Conservation (phyloP, 2,113 vertebrate genomes). For the Varanus salvator region DNA sequence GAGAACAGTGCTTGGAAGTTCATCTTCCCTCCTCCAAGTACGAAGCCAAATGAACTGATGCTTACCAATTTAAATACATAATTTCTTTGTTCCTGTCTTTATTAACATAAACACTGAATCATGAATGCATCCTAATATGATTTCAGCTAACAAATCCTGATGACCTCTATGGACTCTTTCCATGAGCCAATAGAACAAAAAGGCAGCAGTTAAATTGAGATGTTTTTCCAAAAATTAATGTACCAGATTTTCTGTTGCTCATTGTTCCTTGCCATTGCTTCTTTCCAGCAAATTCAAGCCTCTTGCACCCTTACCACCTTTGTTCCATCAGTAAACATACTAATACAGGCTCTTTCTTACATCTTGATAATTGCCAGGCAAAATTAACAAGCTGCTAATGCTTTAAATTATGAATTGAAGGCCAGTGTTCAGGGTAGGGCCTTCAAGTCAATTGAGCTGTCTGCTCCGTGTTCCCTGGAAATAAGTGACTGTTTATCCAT, state of each 20-base stretch:
- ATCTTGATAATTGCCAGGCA: conserved; percentile 72
- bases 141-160: neutral
- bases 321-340: conserved; percentile 58
- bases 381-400: conserved; percentile 71
- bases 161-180: neutral
- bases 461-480: conserved; percentile 63
- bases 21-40: neutral
- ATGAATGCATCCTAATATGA: neutral
- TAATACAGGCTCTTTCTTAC: conserved; percentile 66
- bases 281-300: conserved; percentile 45
- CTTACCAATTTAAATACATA: neutral
- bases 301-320: conserved; percentile 43
- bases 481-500: conserved; percentile 77
- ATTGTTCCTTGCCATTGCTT: conserved; percentile 9
- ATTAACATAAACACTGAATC: neutral
- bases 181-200: neutral
- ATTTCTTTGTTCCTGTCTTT: neutral
- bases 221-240: neutral
- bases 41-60: neutral
- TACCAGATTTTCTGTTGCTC: neutral
- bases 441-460: conserved; percentile 74
- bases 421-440: conserved; percentile 44
- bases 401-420: conserved; percentile 75
- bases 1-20: neutral
- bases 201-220: neutral